phyloP scores from a whole-genome alignment of 1,140 invertebrate species.

The Drosophila bocqueti region DNA sequence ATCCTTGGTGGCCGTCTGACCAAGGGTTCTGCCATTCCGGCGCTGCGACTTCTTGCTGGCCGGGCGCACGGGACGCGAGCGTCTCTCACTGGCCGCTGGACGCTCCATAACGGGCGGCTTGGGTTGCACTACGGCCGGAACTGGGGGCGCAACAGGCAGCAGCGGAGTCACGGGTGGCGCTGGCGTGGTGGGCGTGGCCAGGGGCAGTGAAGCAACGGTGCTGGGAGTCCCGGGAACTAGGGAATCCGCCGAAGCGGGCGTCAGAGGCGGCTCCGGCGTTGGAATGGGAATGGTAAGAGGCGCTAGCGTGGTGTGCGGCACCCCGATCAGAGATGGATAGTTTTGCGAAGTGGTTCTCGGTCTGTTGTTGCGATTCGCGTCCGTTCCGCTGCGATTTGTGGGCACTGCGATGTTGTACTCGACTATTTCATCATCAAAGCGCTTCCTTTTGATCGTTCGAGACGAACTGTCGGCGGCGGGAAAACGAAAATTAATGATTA shows the following conservation, averaged over 20 bases:
- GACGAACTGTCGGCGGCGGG: constrained; percentile 89
- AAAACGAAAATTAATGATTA: constrained; percentile 1
- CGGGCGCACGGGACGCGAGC: constrained; percentile 66
- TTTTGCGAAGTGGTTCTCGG: constrained; percentile 87
- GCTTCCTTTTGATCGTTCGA: constrained; percentile 96
- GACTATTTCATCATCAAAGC: constrained; percentile 98
- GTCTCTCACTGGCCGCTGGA: constrained; percentile 31
- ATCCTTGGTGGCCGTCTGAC: constrained; percentile 91
- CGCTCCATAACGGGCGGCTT: constrained; percentile 56
- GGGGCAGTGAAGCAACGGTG: constrained; percentile 22
- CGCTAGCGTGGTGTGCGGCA: constrained; percentile 57
- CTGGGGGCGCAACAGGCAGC: constrained; percentile 26
- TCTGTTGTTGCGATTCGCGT: constrained; percentile 85
- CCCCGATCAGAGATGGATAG: constrained; percentile 84
- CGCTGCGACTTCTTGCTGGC: constrained; percentile 85
- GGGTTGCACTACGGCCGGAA: constrained; percentile 18
- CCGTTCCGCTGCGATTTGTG: constrained; percentile 87
- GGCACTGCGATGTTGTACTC: constrained; percentile 92
- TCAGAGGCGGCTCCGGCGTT: constrained; percentile 58
- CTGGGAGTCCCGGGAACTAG: constrained; percentile 32
- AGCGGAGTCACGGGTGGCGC: constrained; percentile 31
- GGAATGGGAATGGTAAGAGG: constrained; percentile 50
- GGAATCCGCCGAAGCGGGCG: constrained; percentile 75
- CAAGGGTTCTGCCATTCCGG: constrained; percentile 88
- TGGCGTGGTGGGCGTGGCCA: constrained; percentile 37